Evolutionary conservation across 2,888 invertebrate species (phyloP), one percentile per base, ranked within the genome.

Genomic region (Rhogogaster chlorosoma): DNA sequence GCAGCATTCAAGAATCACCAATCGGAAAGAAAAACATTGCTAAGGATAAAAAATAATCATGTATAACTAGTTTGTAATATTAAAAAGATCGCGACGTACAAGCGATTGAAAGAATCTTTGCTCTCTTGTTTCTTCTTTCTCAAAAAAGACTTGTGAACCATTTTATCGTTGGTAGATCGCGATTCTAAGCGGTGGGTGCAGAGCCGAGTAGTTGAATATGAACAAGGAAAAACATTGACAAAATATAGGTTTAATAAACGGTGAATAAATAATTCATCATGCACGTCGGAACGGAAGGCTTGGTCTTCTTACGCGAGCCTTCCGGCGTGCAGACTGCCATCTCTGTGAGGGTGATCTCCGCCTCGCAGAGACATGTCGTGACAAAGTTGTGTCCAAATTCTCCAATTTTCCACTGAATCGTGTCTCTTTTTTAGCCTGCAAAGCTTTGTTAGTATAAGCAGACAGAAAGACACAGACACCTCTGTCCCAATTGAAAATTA

Each of bases 311-410:
- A 93, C 93, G 88, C 93, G 93, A 89, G 93, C 93, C 90, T 93
- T 93, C 84, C 92, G 91, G 26, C 93, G 90, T 84, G 93, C 93
- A 70, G 93, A 93, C 86, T 93, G 93, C 93, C 93, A 93, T 85
- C 92, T 92, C 86, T 93, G 93, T 42, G 93, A 93, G 45, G 93
- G 93, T 86, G 93, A 93, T 86, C 93, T 91, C 77, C 92, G 92
- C 85, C 92, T 91, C 78, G 93, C 88, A 83, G 93, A 93, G 67
- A 93, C 92, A 85, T 93, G 93, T 45, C 93, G 91, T 71, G 93
- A 92, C 86, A 93, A 87, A 64, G 92, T 89, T 83, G 92, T 91
- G 86, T 93, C 93, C 90, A 93, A 86, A 84, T 91, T 91, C 86
- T 92, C 92, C 90, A 93, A 88, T 85, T 91, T 93, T 84, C 90